phyloP scores from a whole-genome alignment of 2,113 vertebrate genomes.

The Stegostoma tigrinum region DNA sequence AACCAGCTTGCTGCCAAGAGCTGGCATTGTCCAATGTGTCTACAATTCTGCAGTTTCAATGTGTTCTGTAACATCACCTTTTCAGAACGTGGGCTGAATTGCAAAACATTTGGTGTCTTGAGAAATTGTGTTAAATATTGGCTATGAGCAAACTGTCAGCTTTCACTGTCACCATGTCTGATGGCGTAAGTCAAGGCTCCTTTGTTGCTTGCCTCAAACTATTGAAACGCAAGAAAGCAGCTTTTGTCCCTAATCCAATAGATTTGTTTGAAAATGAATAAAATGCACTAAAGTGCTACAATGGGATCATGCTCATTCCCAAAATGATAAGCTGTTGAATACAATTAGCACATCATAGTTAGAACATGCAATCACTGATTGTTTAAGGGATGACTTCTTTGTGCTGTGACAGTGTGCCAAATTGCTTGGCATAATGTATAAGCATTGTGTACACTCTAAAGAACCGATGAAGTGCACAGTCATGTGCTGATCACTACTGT shows the following conservation, averaged over 20 bases:
- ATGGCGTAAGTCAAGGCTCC: background rate
- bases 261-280: background rate
- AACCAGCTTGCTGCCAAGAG: background rate
- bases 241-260: background rate
- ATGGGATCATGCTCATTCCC: background rate
- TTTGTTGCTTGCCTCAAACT: background rate
- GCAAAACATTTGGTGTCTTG: background rate
- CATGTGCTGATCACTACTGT: background rate
- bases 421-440: background rate
- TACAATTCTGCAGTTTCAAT: background rate
- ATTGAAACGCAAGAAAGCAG: background rate
- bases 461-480: background rate
- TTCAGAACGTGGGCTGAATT: background rate
- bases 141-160: background rate
- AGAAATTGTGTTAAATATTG: background rate
- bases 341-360: background rate
- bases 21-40: background rate
- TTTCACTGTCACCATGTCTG: background rate
- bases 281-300: background rate
- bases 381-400: background rate
- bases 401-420: background rate
- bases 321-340: background rate
- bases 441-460: background rate
- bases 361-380: background rate
- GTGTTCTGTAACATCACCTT: background rate